Conservation (phyloP, 2,888 invertebrate species). For the Eupelmus urozonus region DNA sequence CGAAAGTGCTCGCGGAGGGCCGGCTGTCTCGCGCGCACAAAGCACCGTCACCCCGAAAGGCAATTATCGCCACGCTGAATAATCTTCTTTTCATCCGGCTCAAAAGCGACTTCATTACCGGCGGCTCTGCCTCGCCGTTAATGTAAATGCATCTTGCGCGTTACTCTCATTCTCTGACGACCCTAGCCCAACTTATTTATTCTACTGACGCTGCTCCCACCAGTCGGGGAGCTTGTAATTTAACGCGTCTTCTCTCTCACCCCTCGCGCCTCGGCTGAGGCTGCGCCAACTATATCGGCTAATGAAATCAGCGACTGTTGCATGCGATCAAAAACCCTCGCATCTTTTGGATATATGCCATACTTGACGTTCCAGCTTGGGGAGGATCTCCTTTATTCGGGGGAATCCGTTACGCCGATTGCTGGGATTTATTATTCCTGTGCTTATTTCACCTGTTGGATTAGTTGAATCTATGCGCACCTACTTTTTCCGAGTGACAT, state of each 20-base stretch:
- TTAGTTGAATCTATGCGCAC: too few species aligned
- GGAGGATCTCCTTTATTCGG: neutral
- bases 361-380: too few species aligned
- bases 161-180: slow-evolving; percentile 44
- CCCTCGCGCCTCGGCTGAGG: neutral
- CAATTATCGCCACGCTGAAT: slow-evolving; percentile 74
- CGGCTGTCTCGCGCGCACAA: too few species aligned
- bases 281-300: slow-evolving; percentile 69
- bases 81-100: slow-evolving; percentile 75
- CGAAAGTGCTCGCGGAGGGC: too few species aligned
- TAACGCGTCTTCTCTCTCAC: slow-evolving; percentile 47
- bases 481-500: too few species aligned
- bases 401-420: neutral
- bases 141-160: slow-evolving; percentile 72
- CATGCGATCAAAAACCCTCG: neutral
- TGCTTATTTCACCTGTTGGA: neutral
- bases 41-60: slow-evolving; percentile 63
- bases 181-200: slow-evolving; percentile 42
- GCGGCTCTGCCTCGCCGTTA: slow-evolving; percentile 66
- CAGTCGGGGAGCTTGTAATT: slow-evolving; percentile 46
- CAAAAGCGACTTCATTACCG: slow-evolving; percentile 67
- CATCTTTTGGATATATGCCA: neutral
- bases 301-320: slow-evolving; percentile 75
- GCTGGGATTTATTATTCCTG: neutral
- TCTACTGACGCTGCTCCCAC: neutral